Conservation (phyloP, 1,140 invertebrate species). For the Ceratina japonica region DNA sequence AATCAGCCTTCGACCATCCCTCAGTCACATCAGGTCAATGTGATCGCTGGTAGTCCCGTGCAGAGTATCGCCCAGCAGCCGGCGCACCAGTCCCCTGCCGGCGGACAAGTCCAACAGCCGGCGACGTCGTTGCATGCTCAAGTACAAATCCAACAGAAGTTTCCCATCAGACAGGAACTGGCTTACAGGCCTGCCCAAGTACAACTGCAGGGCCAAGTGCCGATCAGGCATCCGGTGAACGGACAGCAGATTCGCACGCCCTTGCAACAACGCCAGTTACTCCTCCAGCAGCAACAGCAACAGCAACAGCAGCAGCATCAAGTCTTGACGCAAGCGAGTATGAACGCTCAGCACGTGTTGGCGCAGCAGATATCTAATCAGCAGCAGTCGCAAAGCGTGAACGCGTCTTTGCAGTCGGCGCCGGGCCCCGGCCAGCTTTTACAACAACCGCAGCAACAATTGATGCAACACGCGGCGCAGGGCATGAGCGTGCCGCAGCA, state of each 20-base stretch:
- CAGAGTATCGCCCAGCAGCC: constrained; percentile 54
- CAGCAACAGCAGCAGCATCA: constrained; percentile 65
- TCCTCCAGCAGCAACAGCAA: constrained; percentile 61
- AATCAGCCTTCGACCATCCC: constrained; percentile 76
- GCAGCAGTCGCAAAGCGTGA: constrained; percentile 68
- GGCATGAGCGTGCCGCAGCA: constrained; percentile 71
- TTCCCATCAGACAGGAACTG: constrained; percentile 73
- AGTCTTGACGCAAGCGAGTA: constrained; percentile 55
- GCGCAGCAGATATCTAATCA: constrained; percentile 62
- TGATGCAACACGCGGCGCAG: constrained; percentile 62
- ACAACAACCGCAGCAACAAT: constrained; percentile 72
- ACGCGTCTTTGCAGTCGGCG: constrained; percentile 64
- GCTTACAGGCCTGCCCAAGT: constrained; percentile 68
- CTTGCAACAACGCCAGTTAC: constrained; percentile 72
- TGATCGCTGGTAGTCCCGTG: constrained; percentile 29
- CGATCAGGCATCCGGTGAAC: constrained; percentile 72
- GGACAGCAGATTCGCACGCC: constrained; percentile 73
- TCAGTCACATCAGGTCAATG: constrained; percentile 64
- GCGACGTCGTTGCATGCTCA: constrained; percentile 68
- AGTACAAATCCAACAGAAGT: constrained; percentile 78
- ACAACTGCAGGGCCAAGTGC: constrained; percentile 70
- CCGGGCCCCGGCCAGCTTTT: constrained; percentile 63
- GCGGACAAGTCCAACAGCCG: constrained; percentile 57
- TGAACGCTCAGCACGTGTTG: constrained; percentile 42
- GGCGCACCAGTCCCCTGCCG: constrained; percentile 52